Evolutionary conservation across 2,888 invertebrate species (phyloP).

Genomic region (Agrotis ipsilon): DNA sequence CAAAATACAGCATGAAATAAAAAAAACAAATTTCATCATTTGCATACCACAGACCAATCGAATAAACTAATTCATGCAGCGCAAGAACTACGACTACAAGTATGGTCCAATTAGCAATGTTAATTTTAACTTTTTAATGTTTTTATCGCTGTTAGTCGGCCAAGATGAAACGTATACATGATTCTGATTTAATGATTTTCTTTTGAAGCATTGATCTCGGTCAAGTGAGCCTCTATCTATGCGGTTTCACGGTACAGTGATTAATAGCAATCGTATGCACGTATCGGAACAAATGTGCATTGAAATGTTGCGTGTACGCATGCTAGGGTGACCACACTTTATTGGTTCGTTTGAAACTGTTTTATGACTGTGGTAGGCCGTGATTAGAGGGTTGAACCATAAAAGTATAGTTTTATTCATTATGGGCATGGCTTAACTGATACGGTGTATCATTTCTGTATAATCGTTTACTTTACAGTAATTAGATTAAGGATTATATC

Average conservation of each 20-base stretch:
- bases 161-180: conserved; percentile 63
- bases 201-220: conserved; percentile 74
- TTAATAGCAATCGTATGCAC: conserved; percentile 70
- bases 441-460: conserved; percentile 8
- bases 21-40: conserved; percentile 43
- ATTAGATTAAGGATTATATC: no score
- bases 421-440: conserved; percentile 5
- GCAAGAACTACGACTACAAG: conserved; percentile 4
- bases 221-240: conserved; percentile 71
- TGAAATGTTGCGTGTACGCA: conserved; percentile 65
- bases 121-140: conserved; percentile 55
- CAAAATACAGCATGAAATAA: conserved; percentile 26
- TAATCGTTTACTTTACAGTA: no score
- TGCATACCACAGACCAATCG: conserved; percentile 43
- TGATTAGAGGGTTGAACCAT: conserved; percentile 33
- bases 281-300: conserved; percentile 63
- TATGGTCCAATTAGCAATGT: conserved; percentile 66
- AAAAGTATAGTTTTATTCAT: conserved; percentile 19
- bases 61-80: conserved; percentile 47
- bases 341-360: conserved; percentile 47
- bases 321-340: conserved; percentile 52
- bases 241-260: conserved; percentile 69
- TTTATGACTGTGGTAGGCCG: conserved; percentile 46
- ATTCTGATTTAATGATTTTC: conserved; percentile 67
- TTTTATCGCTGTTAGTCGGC: conserved; percentile 50